Conservation (phyloP, 2,888 invertebrate species). For the Lordiphosa andalusiaca region DNA sequence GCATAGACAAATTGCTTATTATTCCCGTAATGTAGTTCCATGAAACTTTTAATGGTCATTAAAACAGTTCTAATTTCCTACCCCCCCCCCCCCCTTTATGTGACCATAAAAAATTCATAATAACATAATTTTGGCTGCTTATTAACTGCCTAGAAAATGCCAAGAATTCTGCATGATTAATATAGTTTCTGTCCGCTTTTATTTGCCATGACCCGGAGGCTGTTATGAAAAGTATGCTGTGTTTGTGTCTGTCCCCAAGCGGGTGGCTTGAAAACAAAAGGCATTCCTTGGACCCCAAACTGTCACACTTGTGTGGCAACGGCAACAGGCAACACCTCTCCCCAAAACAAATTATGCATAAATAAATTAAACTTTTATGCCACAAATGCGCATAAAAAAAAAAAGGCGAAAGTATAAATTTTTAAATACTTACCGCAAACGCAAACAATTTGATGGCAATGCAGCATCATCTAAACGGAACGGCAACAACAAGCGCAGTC, state of each 20-base stretch:
- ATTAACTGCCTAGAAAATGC: constrained; percentile 21
- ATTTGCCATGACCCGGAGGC: constrained; percentile 21
- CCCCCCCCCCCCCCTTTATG: not conserved
- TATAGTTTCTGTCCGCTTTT: constrained; percentile 28
- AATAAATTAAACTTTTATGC: constrained; percentile 48
- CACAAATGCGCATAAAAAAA: constrained; percentile 10
- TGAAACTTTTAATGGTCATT: constrained; percentile 9
- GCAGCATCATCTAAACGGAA: constrained; percentile 11
- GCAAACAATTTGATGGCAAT: constrained; percentile 21
- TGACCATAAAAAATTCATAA: constrained; percentile 22
- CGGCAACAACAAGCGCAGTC: constrained; percentile 7
- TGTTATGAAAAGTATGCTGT: constrained; percentile 61
- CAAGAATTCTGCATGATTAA: constrained; percentile 51
- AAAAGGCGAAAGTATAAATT: constrained; percentile 21
- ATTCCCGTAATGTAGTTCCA: too few relatives aligned
- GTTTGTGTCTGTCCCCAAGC: constrained; percentile 1
- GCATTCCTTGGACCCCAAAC: constrained; percentile 9
- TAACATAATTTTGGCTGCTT: constrained; percentile 19
- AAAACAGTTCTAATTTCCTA: constrained; percentile 4
- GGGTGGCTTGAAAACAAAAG: constrained; percentile 23
- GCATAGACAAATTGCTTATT: too few relatives aligned
- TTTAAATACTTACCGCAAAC: constrained; percentile 43
- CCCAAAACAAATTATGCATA: constrained; percentile 33
- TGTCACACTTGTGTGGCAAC: constrained; percentile 16
- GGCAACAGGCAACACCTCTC: not conserved